phyloP scores from a whole-genome alignment of 2,797 vertebrate genomes.

The Myotis myotis region DNA sequence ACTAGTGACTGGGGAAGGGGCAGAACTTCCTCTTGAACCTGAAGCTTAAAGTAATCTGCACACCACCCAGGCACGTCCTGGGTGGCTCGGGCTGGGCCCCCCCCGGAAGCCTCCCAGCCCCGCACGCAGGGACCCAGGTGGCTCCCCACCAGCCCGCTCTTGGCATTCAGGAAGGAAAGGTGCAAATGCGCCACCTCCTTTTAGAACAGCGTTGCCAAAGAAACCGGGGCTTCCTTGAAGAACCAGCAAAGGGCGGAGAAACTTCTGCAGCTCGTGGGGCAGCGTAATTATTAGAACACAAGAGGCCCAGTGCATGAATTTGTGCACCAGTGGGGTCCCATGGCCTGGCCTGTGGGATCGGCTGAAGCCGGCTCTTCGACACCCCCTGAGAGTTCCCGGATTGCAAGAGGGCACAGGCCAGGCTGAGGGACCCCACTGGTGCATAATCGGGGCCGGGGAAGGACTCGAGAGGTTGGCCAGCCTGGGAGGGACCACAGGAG shows the following conservation, averaged over 20 bases:
- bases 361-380: no score
- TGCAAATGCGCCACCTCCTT: conserved; percentile 42
- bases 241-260: conserved; percentile 48
- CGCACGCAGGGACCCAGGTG: fast-evolving
- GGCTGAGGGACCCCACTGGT: no score
- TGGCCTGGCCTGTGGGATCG: no score
- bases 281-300: conserved; percentile 38
- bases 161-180: conserved; percentile 57
- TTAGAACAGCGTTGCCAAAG: conserved; percentile 73
- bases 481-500: no score
- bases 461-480: no score
- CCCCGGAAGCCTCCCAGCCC: fast-evolving
- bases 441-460: no score
- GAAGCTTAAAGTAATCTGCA: not conserved
- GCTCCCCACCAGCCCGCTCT: not conserved
- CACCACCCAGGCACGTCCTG: not conserved
- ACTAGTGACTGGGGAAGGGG: no score
- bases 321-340: no score
- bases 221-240: conserved; percentile 68
- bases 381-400: no score
- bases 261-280: conserved; percentile 67
- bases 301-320: no score
- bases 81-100: no score
- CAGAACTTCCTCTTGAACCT: not conserved
- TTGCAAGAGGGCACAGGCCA: no score